phyloP scores from a whole-genome alignment of 1,140 invertebrate species.

The Drosophila prosaltans region DNA sequence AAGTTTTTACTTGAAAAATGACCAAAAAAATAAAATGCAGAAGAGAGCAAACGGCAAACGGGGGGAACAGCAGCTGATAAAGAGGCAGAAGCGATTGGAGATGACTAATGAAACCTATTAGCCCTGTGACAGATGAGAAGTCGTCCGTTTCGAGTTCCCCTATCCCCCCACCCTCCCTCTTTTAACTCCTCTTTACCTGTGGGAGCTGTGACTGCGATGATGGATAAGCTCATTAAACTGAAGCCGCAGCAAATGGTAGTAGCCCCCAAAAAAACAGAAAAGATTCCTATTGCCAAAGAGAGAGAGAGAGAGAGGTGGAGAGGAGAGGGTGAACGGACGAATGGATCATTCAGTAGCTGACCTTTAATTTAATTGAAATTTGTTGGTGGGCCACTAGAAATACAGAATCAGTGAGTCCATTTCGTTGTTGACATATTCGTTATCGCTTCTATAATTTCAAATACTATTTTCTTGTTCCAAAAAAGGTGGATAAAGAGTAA shows the following conservation, averaged over 20 bases:
- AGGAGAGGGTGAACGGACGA: constrained; percentile 8
- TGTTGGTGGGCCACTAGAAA: constrained; percentile 53
- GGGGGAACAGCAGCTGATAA: constrained; percentile 44
- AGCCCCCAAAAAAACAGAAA: background rate
- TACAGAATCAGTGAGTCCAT: constrained; percentile 1
- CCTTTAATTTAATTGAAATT: constrained; percentile 69
- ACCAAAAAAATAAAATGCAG: constrained; percentile 30
- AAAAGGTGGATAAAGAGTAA: too few species aligned
- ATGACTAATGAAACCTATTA: constrained; percentile 82
- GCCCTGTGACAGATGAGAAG: constrained; percentile 72
- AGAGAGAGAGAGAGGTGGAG: constrained; percentile 25
- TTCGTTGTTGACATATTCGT: constrained; percentile 56
- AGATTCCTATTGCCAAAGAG: background rate
- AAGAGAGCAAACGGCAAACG: constrained; percentile 24
- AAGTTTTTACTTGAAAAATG: constrained; percentile 58
- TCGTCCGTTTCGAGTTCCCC: constrained; percentile 22
- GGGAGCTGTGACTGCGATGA: constrained; percentile 57
- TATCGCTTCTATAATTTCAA: constrained; percentile 44
- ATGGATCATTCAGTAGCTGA: constrained; percentile 54
- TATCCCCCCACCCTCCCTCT: background rate
- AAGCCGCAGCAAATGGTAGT: constrained; percentile 28
- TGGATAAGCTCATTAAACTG: constrained; percentile 79
- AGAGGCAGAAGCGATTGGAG: constrained; percentile 53
- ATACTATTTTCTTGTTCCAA: background rate
- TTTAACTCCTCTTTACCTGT: background rate